Percentiles rank a stretch among this genome's conserved stretches.
These are phyloP conservation scores for Gambusia affinis DNA, from an alignment of 2,113 vertebrate species.

Conservation along the genomic window DNA sequence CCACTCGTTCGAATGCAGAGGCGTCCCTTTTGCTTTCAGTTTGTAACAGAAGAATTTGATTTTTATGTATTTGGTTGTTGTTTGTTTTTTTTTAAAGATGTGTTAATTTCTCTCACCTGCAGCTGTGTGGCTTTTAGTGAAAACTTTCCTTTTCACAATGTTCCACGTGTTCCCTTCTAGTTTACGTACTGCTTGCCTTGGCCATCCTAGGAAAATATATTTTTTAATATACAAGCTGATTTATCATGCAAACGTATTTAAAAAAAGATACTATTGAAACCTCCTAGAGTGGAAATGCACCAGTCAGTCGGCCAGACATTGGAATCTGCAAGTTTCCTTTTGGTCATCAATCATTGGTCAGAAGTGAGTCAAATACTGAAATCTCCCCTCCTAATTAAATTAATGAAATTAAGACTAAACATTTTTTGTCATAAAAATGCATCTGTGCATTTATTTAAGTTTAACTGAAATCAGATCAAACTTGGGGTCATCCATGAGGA, in stretches of 20 bases:
- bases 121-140: conserved; percentile 1
- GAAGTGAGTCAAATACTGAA: neutral
- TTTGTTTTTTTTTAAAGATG: conserved; percentile 1
- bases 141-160: neutral
- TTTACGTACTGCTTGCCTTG: neutral
- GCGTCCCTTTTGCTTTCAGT: conserved; percentile 24
- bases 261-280: neutral
- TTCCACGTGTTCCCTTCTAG: neutral
- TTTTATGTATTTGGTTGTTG: conserved; percentile 6
- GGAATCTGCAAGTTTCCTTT: neutral
- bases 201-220: neutral
- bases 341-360: neutral
- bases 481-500: neutral
- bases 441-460: neutral
- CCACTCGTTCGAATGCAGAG: conserved; percentile 16
- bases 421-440: neutral
- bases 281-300: neutral
- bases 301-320: neutral
- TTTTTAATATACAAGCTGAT: neutral
- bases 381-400: no score
- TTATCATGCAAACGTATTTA: neutral
- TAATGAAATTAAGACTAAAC: neutral
- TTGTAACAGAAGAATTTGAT: conserved; percentile 3
- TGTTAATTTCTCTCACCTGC: neutral
- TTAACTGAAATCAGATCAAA: neutral